Conservation (phyloP, 2,888 invertebrate species). For the Drosophila seclusa region DNA sequence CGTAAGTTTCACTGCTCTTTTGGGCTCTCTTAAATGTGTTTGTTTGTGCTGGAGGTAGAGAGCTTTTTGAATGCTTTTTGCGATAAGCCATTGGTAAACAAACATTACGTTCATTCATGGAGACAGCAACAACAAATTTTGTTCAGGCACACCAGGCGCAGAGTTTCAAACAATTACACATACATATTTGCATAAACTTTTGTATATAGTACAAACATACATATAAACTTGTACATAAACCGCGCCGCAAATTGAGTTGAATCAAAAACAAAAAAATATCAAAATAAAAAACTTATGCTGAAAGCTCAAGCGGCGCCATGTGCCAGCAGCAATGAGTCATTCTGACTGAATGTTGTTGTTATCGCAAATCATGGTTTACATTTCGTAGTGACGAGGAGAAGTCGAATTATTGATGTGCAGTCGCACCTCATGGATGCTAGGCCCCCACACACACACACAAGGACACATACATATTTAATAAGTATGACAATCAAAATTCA, state of each 20-base stretch:
- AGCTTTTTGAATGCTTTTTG: slow-evolving; percentile 53
- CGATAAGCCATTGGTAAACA: slow-evolving; percentile 78
- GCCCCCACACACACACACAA: background rate
- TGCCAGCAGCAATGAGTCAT: slow-evolving; percentile 48
- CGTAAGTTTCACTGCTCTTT: slow-evolving; percentile 8
- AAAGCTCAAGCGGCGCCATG: slow-evolving; percentile 55
- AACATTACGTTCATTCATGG: slow-evolving; percentile 82
- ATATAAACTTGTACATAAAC: background rate
- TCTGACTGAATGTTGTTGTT: slow-evolving; percentile 13
- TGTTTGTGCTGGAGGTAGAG: slow-evolving; percentile 18
- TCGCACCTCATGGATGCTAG: slow-evolving; percentile 17
- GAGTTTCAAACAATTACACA: slow-evolving; percentile 26
- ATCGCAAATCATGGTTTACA: slow-evolving; percentile 51
- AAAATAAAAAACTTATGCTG: slow-evolving; percentile 53
- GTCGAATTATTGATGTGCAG: slow-evolving; percentile 30
- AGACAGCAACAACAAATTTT: slow-evolving; percentile 64
- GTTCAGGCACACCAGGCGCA: slow-evolving; percentile 27
- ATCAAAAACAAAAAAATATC: slow-evolving; percentile 26
- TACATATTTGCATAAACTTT: slow-evolving; percentile 14
- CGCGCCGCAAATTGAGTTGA: slow-evolving; percentile 26
- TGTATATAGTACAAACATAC: background rate
- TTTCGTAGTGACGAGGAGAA: slow-evolving; percentile 7
- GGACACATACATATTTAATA: background rate
- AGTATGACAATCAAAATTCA: background rate
- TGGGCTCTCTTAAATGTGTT: slow-evolving; percentile 11